Base-by-base conservation (phyloP, 2,113 vertebrate genomes). In the Strigops habroptila region DNA sequence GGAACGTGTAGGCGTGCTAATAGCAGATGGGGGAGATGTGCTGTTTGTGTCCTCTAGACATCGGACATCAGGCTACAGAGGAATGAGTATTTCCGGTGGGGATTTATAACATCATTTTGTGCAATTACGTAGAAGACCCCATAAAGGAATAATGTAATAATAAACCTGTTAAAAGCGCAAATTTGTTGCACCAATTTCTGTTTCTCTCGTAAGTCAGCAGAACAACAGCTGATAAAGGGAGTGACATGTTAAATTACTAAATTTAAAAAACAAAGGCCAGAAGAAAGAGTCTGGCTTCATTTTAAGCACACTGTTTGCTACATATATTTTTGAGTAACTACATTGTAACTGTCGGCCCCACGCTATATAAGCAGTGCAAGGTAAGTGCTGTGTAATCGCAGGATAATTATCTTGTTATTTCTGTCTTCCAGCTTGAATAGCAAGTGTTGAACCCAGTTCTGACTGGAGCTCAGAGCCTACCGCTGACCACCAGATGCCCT, bases 41-140 rank as follows among this genome's bases (percentile, higher is more conserved):
- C 70, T 30, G 63, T 43, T 96, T 37, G 12, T 96, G 97, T 97
- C 97, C 98, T 98, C 92, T 95, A 96, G 95, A 96, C 95, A 92
- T 97, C 9, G 22, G 94, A 88, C 10, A 65, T 76, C 78, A 91
- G 87, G 90, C 87, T 91, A 67, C 46, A 52, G 76, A 87, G 43
- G 73, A 83, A 17, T 53, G 31, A 93, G 85, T 82, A 48, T 96
- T 98, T 98, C 97, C 46, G 4, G 92, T 92, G 97, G 97, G 95
- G 95, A 98, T 98, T 98, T 98, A 98, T 97, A 98, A 97, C 95
- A 97, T 95, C 96, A 87, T 97, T 97, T 97, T 91, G 84, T 94
- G 88, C 97, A 97, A 97, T 98, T 98, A 97, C 21, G 14, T 90
- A 68, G 83, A 97, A 91, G 92, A 93, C 95, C 96, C 95, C 91